phyloP scores from a whole-genome alignment of 2,888 invertebrate genomes.

The Melinopterus prodromus region DNA sequence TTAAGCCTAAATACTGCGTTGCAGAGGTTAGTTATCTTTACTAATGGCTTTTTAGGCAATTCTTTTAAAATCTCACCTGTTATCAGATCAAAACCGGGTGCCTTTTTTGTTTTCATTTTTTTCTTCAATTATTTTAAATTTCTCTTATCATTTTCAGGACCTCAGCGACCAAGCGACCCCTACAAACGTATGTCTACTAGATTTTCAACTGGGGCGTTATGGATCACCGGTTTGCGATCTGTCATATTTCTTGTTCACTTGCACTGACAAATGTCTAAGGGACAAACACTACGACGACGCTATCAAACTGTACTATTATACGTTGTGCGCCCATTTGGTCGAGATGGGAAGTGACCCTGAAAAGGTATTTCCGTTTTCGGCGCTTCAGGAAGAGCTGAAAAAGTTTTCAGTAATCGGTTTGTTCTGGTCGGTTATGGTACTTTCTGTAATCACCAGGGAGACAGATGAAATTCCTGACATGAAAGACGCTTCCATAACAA shows the following conservation, averaged over 20 bases:
- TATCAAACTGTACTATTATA: slow-evolving; percentile 50
- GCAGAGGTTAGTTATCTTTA: too few species aligned
- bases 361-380: slow-evolving; percentile 47
- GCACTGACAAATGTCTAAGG: slow-evolving; percentile 49
- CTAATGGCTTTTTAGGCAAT: too few species aligned
- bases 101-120: too few species aligned
- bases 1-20: too few species aligned
- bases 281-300: slow-evolving; percentile 48
- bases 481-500: slow-evolving; percentile 20
- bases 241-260: slow-evolving; percentile 52
- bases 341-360: slow-evolving; percentile 47
- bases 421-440: slow-evolving; percentile 42
- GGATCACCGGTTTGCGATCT: slow-evolving; percentile 51
- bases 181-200: slow-evolving; percentile 46
- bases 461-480: slow-evolving; percentile 46
- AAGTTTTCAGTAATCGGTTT: slow-evolving; percentile 47
- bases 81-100: too few species aligned
- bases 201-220: slow-evolving; percentile 47
- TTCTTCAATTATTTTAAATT: too few species aligned
- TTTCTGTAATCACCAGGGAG: slow-evolving; percentile 47
- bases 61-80: too few species aligned
- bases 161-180: slow-evolving; percentile 36
- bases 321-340: slow-evolving; percentile 44
- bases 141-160: slow-evolving; percentile 29
- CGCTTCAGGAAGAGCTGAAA: slow-evolving; percentile 46